These are phyloP conservation scores for Coenobita brevimanus DNA, from an alignment of 1,140 invertebrate species.

Conservation along the genomic window DNA sequence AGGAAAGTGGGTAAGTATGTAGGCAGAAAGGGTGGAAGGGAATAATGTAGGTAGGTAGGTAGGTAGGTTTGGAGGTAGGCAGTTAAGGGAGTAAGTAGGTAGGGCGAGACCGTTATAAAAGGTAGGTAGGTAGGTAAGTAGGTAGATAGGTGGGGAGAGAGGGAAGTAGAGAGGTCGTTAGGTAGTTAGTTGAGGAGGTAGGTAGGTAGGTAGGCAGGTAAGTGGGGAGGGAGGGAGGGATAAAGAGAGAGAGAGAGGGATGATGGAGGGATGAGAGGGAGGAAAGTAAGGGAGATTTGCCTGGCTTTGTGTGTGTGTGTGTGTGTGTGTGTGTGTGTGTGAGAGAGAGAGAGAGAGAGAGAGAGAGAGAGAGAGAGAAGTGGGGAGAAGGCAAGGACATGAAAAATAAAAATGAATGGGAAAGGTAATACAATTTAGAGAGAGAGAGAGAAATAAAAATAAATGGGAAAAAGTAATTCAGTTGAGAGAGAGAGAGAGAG, in stretches of 20 bases:
- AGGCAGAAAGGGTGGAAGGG: too few relatives aligned
- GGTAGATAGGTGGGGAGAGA: too few relatives aligned
- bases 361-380: neutral
- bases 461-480: neutral
- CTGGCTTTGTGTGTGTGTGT: too few relatives aligned
- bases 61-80: too few relatives aligned
- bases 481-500: neutral
- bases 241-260: neutral
- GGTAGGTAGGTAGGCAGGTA: neutral
- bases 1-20: too few relatives aligned
- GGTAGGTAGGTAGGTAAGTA: too few relatives aligned
- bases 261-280: neutral
- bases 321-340: neutral
- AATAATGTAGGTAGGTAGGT: too few relatives aligned
- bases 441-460: neutral
- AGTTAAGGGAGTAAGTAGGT: too few relatives aligned
- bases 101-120: too few relatives aligned
- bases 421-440: neutral
- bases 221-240: neutral
- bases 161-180: neutral
- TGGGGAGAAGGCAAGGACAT: neutral
- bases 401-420: neutral
- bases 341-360: neutral
- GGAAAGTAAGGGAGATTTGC: neutral
- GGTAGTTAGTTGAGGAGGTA: neutral